phyloP scores from a whole-genome alignment of 2,113 vertebrate genomes.

The Phocoena phocoena region DNA sequence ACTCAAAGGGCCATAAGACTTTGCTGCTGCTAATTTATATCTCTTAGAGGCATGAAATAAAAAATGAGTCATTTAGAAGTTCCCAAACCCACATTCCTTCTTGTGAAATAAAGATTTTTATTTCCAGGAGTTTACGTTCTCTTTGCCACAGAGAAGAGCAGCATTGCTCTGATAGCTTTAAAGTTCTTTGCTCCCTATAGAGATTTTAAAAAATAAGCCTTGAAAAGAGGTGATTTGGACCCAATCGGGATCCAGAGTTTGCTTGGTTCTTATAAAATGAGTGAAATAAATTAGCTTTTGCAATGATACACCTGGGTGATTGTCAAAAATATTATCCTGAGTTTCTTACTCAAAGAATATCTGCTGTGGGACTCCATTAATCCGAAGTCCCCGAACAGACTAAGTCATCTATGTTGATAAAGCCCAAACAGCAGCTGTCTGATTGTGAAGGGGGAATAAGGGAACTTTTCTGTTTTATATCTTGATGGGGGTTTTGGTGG shows the following conservation, averaged over 20 bases:
- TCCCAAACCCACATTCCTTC: slow-evolving; percentile 56
- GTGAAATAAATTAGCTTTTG: slow-evolving; percentile 1
- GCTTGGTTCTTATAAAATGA: neutral
- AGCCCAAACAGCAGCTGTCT: neutral
- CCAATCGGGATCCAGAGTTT: neutral
- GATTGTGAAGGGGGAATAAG: neutral
- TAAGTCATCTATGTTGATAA: neutral
- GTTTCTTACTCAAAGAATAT: neutral
- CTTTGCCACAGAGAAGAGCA: neutral
- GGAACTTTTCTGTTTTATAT: neutral
- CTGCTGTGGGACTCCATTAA: neutral
- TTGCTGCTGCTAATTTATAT: slow-evolving; percentile 54
- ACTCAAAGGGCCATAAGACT: slow-evolving; percentile 18
- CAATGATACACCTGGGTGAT: neutral
- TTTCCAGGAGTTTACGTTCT: neutral
- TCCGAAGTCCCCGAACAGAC: neutral
- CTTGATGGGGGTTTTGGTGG: neutral
- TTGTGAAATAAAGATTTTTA: neutral
- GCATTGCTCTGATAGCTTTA: neutral
- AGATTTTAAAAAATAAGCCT: neutral
- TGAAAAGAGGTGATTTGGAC: neutral
- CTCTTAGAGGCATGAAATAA: slow-evolving; percentile 46
- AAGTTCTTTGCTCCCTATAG: neutral
- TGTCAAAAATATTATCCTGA: neutral
- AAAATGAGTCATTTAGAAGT: neutral